These are phyloP conservation scores for Horisme vitalbata DNA, from an alignment of 2,888 invertebrate species.

Conservation along the genomic window DNA sequence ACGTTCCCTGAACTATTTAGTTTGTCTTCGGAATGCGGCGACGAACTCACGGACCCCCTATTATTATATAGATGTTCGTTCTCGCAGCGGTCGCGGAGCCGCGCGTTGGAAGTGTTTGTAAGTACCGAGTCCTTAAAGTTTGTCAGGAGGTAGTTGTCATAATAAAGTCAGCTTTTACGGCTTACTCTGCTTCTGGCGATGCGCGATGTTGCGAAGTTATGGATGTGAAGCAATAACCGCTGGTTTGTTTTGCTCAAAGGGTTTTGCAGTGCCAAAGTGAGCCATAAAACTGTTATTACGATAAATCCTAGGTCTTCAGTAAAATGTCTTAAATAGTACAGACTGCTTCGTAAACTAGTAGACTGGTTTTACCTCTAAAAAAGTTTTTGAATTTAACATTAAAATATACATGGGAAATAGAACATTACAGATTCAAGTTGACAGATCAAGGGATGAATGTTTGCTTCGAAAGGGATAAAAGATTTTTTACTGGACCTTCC, in stretches of 20 bases:
- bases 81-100: slow-evolving; percentile 39
- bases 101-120: slow-evolving; percentile 38
- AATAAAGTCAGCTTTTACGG: slow-evolving; percentile 73
- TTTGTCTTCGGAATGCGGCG: slow-evolving; percentile 44
- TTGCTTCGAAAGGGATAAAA: slow-evolving; percentile 53
- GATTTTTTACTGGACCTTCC: slow-evolving; percentile 67
- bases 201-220: slow-evolving; percentile 45
- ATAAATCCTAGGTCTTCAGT: slow-evolving; percentile 71
- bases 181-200: slow-evolving; percentile 76
- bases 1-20: slow-evolving; percentile 45
- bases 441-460: slow-evolving; percentile 51
- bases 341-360: slow-evolving; percentile 78
- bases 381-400: slow-evolving; percentile 64
- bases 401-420: slow-evolving; percentile 64
- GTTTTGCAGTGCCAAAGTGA: slow-evolving; percentile 79
- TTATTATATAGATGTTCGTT: slow-evolving; percentile 34
- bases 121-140: slow-evolving; percentile 41
- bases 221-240: slow-evolving; percentile 53
- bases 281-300: slow-evolving; percentile 73
- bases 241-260: slow-evolving; percentile 73
- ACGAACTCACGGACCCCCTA: slow-evolving; percentile 31
- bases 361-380: slow-evolving; percentile 78
- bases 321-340: slow-evolving; percentile 74
- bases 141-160: slow-evolving; percentile 49
- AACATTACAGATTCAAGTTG: slow-evolving; percentile 61